Evolutionary conservation across 2,888 invertebrate genomes (phyloP).

Genomic region (Apodemia duryi): DNA sequence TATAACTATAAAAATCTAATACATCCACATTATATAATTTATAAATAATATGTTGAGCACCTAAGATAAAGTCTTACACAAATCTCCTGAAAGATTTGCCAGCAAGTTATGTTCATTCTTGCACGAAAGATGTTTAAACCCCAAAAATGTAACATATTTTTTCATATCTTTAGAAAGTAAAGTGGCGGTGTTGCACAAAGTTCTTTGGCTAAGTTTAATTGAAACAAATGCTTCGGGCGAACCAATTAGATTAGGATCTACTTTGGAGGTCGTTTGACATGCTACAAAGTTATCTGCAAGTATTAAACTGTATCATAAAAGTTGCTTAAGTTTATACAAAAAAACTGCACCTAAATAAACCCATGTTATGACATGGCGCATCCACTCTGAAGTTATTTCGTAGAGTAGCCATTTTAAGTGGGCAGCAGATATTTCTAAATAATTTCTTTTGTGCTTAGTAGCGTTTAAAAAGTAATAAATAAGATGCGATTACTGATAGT

Average conservation of each 20-base stretch:
- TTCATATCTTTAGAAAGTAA: conserved; percentile 4
- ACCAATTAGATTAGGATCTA: conserved; percentile 7
- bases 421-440: background rate
- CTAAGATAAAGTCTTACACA: no score
- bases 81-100: no score
- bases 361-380: background rate
- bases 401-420: no score
- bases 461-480: background rate
- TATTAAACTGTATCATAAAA: conserved; percentile 3
- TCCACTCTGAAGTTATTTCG: no score
- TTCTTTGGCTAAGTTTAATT: conserved; percentile 13
- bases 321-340: background rate
- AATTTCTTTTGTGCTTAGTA: background rate
- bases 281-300: background rate
- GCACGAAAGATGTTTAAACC: background rate
- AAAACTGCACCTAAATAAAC: background rate
- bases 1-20: no score
- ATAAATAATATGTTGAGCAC: no score
- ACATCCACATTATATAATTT: no score
- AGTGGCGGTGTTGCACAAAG: conserved; percentile 8
- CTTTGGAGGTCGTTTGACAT: conserved; percentile 6
- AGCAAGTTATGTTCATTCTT: background rate
- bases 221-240: conserved; percentile 12
- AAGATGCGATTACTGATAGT: no score
- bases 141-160: background rate